Evolutionary conservation across 2,113 vertebrate species (phyloP).

Genomic region (Cynopterus brachyotis): DNA sequence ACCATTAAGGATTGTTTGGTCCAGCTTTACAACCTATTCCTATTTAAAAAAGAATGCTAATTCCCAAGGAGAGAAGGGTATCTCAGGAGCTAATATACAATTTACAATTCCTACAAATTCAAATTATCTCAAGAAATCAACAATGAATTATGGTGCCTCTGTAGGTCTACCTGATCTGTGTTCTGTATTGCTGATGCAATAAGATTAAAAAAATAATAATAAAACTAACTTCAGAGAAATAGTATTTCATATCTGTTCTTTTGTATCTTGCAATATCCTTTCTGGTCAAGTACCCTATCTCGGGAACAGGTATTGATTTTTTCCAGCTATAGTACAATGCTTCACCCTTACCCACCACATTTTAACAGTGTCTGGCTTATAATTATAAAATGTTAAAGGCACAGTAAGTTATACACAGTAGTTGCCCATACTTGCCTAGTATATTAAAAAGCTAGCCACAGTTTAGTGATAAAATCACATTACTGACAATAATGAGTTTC

Average conservation of each 20-base stretch:
- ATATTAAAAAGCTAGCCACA: constrained; percentile 26
- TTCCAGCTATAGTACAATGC: constrained; percentile 78
- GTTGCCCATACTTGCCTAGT: neutral
- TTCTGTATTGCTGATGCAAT: constrained; percentile 4
- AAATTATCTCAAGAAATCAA: constrained; percentile 17
- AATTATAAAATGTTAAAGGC: constrained; percentile 80
- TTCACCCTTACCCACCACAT: constrained; percentile 70
- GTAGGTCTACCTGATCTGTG: neutral
- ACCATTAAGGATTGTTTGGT: neutral
- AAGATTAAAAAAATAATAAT: neutral
- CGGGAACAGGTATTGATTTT: constrained; percentile 80
- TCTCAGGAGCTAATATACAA: neutral
- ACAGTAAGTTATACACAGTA: constrained; percentile 7
- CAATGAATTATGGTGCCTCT: neutral
- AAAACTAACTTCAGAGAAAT: constrained; percentile 36
- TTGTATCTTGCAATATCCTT: constrained; percentile 81
- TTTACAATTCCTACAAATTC: neutral
- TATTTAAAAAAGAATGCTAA: neutral
- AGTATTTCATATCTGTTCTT: constrained; percentile 56
- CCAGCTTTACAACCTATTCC: neutral
- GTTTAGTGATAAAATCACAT: constrained; percentile 33
- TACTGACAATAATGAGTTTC: neutral
- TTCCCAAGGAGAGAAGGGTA: neutral
- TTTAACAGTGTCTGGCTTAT: constrained; percentile 64
- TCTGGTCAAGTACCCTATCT: constrained; percentile 84